Base-by-base conservation (phyloP, 1,140 invertebrate species). In the Cyclargus thomasi region DNA sequence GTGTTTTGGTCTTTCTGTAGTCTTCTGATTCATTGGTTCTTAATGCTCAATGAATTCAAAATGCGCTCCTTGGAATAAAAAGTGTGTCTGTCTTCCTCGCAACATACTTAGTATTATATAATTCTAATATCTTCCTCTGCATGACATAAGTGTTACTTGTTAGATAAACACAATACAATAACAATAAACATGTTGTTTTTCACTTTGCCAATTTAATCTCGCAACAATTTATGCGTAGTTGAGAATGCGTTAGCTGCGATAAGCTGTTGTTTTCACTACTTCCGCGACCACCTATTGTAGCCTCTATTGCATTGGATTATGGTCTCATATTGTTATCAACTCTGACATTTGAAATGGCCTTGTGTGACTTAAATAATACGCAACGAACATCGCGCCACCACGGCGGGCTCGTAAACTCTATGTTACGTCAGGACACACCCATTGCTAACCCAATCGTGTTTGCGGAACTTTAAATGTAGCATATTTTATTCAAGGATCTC, bases 381-480 rank as follows among this genome's bases (percentile, higher is more conserved):
- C 84, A 86, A 77, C 78, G 73, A 78, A 76, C 75, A 64, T 59
- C 57, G n/a, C 71, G 69, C 70, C 68, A 71, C 64, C 64, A 65
- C 64, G 63, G 66, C 63, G 59, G 67, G 29, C 69, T 80, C 71
- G 79, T 82, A 83, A 84, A 86, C 75, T 80, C 73, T 75, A 83
- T 85, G 85, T 74, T 75, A 83, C 86, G 85, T 89, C 85, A 88
- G 63, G 85, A 87, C 86, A 89, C 86, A 89, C 86, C 86, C 85
- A 85, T 86, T 78, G 66, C 68, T 86, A 78, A 75, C 80, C 81
- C 74, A 86, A 88, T 85, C 53, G 36, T 62, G 29, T 67, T 59
- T 67, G 65, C 20, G 57, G 65, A 57, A 62, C 57, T 67, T 67
- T 36, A 57, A 66, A 35, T 36, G 29, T 14, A 47, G 39, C 11